Evolutionary conservation across 1,140 invertebrate genomes (phyloP), one percentile per base, ranked within the genome.

Genomic region (Streblospio benedicti): DNA sequence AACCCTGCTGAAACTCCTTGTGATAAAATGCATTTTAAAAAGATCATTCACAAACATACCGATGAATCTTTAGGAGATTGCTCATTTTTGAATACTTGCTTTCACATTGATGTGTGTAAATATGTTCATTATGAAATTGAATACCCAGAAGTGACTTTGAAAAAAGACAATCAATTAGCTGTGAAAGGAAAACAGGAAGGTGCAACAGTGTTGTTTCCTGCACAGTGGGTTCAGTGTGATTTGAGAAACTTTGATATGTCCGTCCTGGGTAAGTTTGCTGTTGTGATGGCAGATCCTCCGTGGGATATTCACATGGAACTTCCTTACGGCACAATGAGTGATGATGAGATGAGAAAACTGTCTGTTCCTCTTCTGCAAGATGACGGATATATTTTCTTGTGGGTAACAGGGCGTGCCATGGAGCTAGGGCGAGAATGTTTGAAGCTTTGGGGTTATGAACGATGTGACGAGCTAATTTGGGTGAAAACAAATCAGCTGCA

Each of bases 291-390:
- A 47, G 93, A 97, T 81, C 94, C 93, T 2, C 93, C 93, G 0
- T 97, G 93, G 93, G 93, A 96, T 74, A 97, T 97, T 65, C 94
- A 97, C 73, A 95, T 95, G 91, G 93, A 98, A 78, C 80, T 97
- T 38, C 94, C 94, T 0, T 98, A 98, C 73, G 94, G 95, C n/a
- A 98, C 94, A 1, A 93, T 98, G 91, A 93, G 91, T 0, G 94
- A 98, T 76, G 93, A 97, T 75, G 95, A 98, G 79, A 98, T 98
- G 94, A 84, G 93, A 64, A 90, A 93, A 55, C 77, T 98, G 32
- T 91, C 91, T 28, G 88, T 96, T 57, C 87, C 87, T 1, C 85
- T 88, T 23, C 79, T 97, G 52, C 94, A 97, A 79, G 93, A 97
- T 73, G 91, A 95, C 71, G 94, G 94, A 1, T 83, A 97, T 9